Evolutionary conservation across 2,113 vertebrate species (phyloP), one percentile per base, ranked within the genome.

Genomic region (Grammomys dolichurus): DNA sequence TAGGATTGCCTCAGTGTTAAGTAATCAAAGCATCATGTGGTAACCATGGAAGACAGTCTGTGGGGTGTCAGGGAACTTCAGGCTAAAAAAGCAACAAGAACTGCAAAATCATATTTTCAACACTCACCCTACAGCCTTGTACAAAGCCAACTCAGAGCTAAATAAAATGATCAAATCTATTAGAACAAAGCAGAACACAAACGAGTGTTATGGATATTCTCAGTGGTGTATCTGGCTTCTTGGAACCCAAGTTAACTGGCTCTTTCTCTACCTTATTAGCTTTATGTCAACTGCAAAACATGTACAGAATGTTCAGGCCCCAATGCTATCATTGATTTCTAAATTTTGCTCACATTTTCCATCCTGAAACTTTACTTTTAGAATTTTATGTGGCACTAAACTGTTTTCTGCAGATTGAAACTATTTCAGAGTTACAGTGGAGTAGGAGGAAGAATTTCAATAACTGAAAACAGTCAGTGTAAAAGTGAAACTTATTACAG

Each of bases 1-100:
- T 92, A 95, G 48, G 73, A 96, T 95, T 97, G 95, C 78, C 93
- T 97, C 96, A 95, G 91, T 88, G 93, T 93, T 87, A 97, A 96
- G 85, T 85, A 93, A 94, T 84, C 92, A 76, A 33, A 89, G 48
- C 87, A 31, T 91, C 91, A 40, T 78, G 75, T 46, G 96, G 87
- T 93, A 65, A 20, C 58, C 26, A 7, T 58, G 77, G 40, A 70
- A 90, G 58, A 91, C 0, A 1, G 58, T 63, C n/a, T 63, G 48
- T 89, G 72, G 51, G 16, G 17, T 40, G 43, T 87, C 40, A 58
- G 67, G 20, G 19, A 28, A 88, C 20, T 20, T 36, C 73, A 76
- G 36, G 16, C 17, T 86, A 40, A 92, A 93, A 91, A 75, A 92
- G 4, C 67, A 78, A 51, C 2, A 19, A 76, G 46, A 70, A 33